A percentile compares a stretch with the other conserved stretches of the same genome.
phyloP scores from a whole-genome alignment of 1,140 invertebrate genomes.

The Dendrolimus kikuchii region DNA sequence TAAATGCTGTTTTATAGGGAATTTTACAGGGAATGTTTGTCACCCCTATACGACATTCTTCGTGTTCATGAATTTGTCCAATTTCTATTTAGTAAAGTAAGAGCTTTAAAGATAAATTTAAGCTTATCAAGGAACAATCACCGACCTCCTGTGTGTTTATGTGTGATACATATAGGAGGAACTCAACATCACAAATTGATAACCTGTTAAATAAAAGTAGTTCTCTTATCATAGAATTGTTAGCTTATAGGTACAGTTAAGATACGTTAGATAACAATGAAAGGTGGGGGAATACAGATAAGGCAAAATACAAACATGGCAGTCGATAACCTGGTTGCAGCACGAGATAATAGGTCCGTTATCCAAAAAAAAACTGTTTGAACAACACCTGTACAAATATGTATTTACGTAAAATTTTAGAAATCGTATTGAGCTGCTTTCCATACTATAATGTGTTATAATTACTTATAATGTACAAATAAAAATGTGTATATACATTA shows the following conservation, averaged over 20 bases:
- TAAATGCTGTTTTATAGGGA: too few relatives aligned
- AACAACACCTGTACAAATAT: slow-evolving; percentile 28
- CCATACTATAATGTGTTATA: too few relatives aligned
- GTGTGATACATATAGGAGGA: slow-evolving; percentile 8
- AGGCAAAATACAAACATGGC: slow-evolving; percentile 48
- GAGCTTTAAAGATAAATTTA: slow-evolving; percentile 10
- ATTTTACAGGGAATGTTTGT: too few relatives aligned
- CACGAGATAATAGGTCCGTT: slow-evolving; percentile 40
- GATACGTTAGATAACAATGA: slow-evolving; percentile 46
- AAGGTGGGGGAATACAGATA: slow-evolving; percentile 48
- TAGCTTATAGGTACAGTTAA: slow-evolving; percentile 18
- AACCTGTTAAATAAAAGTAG: slow-evolving; percentile 36
- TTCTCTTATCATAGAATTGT: slow-evolving; percentile 39
- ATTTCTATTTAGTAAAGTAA: too few relatives aligned
- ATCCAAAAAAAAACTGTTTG: slow-evolving; percentile 7
- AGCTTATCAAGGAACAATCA: slow-evolving; percentile 14
- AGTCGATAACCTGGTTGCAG: slow-evolving; percentile 63
- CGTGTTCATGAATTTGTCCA: too few relatives aligned
- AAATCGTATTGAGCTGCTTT: not conserved
- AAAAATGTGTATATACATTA: too few relatives aligned
- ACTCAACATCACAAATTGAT: slow-evolving; percentile 15
- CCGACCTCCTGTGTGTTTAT: not conserved
- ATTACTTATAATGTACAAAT: too few relatives aligned
- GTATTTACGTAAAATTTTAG: slow-evolving; percentile 3
- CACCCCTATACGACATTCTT: too few relatives aligned